phyloP scores from a whole-genome alignment of 1,140 invertebrate species.

The Drosophila punjabiensis region DNA sequence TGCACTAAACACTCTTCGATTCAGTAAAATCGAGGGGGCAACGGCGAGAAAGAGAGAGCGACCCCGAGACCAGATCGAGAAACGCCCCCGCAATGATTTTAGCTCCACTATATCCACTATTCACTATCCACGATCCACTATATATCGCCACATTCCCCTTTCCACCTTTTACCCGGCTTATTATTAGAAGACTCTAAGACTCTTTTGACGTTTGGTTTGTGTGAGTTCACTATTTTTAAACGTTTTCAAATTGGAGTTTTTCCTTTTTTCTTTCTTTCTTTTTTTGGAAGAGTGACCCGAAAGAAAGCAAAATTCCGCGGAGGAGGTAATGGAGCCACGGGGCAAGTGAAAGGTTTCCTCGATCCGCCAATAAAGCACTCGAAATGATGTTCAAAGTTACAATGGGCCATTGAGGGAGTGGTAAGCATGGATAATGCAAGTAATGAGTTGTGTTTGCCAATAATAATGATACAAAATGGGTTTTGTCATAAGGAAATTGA shows the following conservation, averaged over 20 bases:
- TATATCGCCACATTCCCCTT: constrained; percentile 6
- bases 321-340: constrained; percentile 16
- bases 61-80: constrained; percentile 32
- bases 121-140: constrained; percentile 2
- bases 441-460: constrained; percentile 27
- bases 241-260: constrained; percentile 43
- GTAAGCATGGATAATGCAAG: constrained; percentile 1
- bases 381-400: constrained; percentile 20
- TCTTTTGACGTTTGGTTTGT: constrained; percentile 15
- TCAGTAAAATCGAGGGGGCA: constrained; percentile 12
- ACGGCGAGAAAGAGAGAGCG: constrained; percentile 20
- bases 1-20: not conserved
- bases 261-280: not conserved
- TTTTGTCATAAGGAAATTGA: not conserved
- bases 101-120: constrained; percentile 13
- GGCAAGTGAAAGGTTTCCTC: constrained; percentile 60
- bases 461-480: not conserved
- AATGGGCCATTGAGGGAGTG: constrained; percentile 17
- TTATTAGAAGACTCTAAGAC: constrained; percentile 38
- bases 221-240: constrained; percentile 58
- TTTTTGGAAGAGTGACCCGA: constrained; percentile 12
- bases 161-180: constrained; percentile 13
- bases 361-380: constrained; percentile 4
- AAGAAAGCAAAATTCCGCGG: not conserved
- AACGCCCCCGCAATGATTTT: constrained; percentile 72